Base-by-base conservation (phyloP, 64 coral and sea anemone species). In the Orbicella faveolata region DNA sequence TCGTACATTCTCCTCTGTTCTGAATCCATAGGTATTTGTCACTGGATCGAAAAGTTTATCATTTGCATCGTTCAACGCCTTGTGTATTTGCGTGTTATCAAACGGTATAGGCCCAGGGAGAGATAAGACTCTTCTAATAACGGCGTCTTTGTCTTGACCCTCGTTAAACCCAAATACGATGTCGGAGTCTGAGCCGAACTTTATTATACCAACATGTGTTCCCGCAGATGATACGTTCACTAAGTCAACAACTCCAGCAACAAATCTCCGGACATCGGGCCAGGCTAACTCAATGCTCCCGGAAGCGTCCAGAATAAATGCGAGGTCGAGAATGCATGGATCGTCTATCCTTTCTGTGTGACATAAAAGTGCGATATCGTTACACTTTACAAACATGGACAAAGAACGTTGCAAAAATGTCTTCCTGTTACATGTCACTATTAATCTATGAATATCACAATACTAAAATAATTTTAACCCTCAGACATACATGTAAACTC, bases 311-410 rank as follows among this genome's bases (percentile, higher is more conserved):
- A 83, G 23, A 44, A 83, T 10, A 35, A 68, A 83, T 11, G 34
- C 81, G 18, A 83, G 81, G 36, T 83, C 81, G 19, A 83, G 81
- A 23, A 83, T 48, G 7, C 81, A 83, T 39, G 81, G 81, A 41
- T 83, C 81, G 63, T 68, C 81, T 23, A n/a, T 9, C 20, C 23
- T 37, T 34, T 83, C 81, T 83, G 63, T n/a, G 17, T 33, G 57
- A 2, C 16, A 36, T 15, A 18, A 63, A 81, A 70, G 4, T 1
- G 12, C 20, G 6, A 20, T 10, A 21, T 0, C 1, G 8, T 74
- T 13, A 34, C 30, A 74, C 34, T 33, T 34, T 35, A 74, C 6
- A 74, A 74, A 48, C 44, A 0, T 48, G 44, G 7, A 48, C 44
- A 6, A 6, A 48, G 44, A 48, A 48, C 4, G 44, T 4, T 48